These are phyloP conservation scores for Caloenas nicobarica DNA, from an alignment of 2,113 vertebrate genomes.

Conservation along the genomic window DNA sequence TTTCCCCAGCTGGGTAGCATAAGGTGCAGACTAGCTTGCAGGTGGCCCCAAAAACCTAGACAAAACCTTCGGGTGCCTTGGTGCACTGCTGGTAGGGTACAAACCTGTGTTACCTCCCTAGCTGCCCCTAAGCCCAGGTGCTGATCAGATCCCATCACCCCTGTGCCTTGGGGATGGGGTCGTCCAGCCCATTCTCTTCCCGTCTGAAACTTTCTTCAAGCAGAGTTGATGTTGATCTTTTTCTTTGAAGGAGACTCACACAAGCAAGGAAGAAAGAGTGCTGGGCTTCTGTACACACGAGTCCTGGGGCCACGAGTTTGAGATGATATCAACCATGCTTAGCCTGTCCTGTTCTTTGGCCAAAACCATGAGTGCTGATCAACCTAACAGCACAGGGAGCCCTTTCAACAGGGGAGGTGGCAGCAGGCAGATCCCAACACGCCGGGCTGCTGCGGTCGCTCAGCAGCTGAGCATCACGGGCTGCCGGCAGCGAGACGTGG, in stretches of 20 bases:
- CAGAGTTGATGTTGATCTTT: not conserved
- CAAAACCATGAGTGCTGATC: rapidly evolving
- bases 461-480: not conserved
- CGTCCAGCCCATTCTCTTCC: not conserved
- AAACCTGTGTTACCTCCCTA: rapidly evolving
- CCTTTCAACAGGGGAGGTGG: slow-evolving; percentile 10
- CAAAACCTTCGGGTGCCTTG: rapidly evolving
- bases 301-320: not conserved
- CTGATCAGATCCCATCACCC: rapidly evolving
- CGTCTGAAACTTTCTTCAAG: not conserved
- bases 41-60: not conserved
- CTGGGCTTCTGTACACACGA: not conserved
- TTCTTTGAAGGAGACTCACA: not conserved
- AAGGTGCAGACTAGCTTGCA: not conserved
- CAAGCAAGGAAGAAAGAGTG: not conserved
- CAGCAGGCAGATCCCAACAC: slow-evolving; percentile 49
- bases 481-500: not conserved
- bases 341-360: not conserved
- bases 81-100: not conserved
- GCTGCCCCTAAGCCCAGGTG: not conserved
- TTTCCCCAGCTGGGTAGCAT: not conserved
- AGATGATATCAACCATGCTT: not conserved
- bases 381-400: slow-evolving; percentile 5
- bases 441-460: not conserved
- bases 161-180: rapidly evolving